Base-by-base conservation (phyloP, 2,888 invertebrate genomes). In the Hirtodrosophila duncani region DNA sequence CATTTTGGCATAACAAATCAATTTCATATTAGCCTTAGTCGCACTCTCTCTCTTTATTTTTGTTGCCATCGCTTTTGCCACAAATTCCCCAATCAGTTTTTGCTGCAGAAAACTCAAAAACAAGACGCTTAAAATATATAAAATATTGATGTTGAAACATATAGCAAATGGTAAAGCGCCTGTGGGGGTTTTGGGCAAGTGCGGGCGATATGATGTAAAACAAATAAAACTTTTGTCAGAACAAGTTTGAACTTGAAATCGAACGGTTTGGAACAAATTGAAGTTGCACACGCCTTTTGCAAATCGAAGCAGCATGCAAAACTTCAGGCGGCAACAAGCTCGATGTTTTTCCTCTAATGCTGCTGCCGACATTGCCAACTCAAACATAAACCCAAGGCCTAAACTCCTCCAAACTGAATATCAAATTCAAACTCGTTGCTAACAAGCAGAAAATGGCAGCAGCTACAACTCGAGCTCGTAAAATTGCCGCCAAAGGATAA, bases 371-470 rank as follows among this genome's bases (percentile, higher is more conserved):
- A 78, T 70, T 78, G 75, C 78, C 71, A 72, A 78, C 75, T 52
- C 50, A 60, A 66, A 67, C 50, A 56, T 51, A 41, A 39, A 26
- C 34, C n/a, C n/a, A n/a, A n/a, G n/a, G n/a, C n/a, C n/a, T n/a
- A n/a, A 46, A 63, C 44, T 62, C 34, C 38, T 43, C 57, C 48
- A 46, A 18, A 18, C 8, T 17, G 16, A 16, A 13, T 62, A 38
- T 50, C 11, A n/a, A n/a, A n/a, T n/a, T n/a, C n/a, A n/a, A 56
- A 56, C 58, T 56, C 56, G 49, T 49, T 61, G 46, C 59, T 65
- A 71, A 70, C 69, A 78, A 74, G 71, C 78, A 51, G 78, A 63
- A 69, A 72, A 71, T 69, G 70, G 74, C 58, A 59, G 29, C 58
- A 50, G 44, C 68, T 60, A 59, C 60, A 67, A 67, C 60, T 70